Percentiles rank a stretch among this genome's conserved stretches.
Evolutionary conservation across 2,797 vertebrate species (phyloP).

Genomic region (Siniperca undulata): DNA sequence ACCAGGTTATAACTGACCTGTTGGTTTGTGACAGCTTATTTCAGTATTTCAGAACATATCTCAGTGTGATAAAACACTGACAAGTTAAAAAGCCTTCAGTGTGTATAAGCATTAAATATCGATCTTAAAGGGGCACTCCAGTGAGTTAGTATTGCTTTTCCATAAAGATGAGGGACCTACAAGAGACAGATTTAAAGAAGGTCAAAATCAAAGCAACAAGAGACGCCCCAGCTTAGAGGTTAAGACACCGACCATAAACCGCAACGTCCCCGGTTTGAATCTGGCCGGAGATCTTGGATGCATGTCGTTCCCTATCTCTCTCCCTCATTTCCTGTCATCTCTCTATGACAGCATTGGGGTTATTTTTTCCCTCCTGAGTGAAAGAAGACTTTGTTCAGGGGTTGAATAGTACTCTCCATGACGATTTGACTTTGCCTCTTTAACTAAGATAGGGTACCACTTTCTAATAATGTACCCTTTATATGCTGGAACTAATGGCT

Average conservation of each 20-base stretch:
- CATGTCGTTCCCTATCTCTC: neutral
- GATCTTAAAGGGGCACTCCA: neutral
- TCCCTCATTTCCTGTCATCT: neutral
- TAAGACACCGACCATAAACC: neutral
- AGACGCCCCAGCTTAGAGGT: neutral
- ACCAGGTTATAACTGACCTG: neutral
- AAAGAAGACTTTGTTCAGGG: neutral
- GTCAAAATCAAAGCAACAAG: constrained; percentile 1
- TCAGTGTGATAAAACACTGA: neutral
- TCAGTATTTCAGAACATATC: constrained; percentile 3
- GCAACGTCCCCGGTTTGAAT: neutral
- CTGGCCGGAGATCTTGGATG: neutral
- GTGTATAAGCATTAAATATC: constrained; percentile 5
- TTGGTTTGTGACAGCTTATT: constrained; percentile 3
- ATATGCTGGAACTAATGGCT: neutral
- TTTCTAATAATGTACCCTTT: neutral
- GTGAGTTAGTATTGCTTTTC: neutral
- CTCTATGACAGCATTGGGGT: neutral
- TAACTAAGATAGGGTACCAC: neutral
- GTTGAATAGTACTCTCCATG: neutral
- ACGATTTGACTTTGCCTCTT: neutral
- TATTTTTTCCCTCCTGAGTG: neutral
- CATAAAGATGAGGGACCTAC: constrained; percentile 5
- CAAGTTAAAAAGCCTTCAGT: constrained; percentile 1
- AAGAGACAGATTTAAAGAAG: neutral